Base-by-base conservation (phyloP, 1,140 invertebrate species). In the Cotesia vestalis region DNA sequence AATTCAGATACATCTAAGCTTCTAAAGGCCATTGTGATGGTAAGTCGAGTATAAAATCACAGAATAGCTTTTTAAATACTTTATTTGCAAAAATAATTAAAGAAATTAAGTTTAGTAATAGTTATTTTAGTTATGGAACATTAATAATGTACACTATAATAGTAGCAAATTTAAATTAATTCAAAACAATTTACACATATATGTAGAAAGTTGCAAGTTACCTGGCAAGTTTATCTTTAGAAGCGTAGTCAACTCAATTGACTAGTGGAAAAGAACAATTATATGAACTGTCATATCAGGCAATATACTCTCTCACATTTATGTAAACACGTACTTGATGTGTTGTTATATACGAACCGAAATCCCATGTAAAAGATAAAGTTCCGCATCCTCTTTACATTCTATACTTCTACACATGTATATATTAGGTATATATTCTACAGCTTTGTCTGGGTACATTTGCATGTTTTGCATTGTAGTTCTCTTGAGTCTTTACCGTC, bases 251-350 rank as follows among this genome's bases (percentile, higher is more conserved):
- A 3, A 59, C 3, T 59, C 57, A 20, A 17, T 59, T 59, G 57
- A 55, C 53, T 55, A 14, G 57, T 27, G 57, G 20, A 59, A 55
- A 17, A 20, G 57, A 59, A 59, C 57, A 59, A 59, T 8, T 17
- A 4, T 27, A 59, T 59, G 20, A 34, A 20, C 8, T 59, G 57
- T 59, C 57, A 20, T 59, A 20, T 27, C 14, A 59, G 27, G 57
- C 57, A 59, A 59, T 27, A 27, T 27, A 27, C 57, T 27, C 57
- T 4, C 27, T 27, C 9, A 20, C 57, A 59, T 59, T 59, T 59
- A 59, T 17, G 27, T 59, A 59, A 9, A 59, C 40, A 46, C 40
- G 11, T 6, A 46, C 11, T 9, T 11, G 9, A 59, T 59, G 17
- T 27, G 9, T 27, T 20, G 17, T 9, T 1, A 59, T 59, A 9